phyloP scores from a whole-genome alignment of 2,113 vertebrate species.

The Melanerpes formicivorus region DNA sequence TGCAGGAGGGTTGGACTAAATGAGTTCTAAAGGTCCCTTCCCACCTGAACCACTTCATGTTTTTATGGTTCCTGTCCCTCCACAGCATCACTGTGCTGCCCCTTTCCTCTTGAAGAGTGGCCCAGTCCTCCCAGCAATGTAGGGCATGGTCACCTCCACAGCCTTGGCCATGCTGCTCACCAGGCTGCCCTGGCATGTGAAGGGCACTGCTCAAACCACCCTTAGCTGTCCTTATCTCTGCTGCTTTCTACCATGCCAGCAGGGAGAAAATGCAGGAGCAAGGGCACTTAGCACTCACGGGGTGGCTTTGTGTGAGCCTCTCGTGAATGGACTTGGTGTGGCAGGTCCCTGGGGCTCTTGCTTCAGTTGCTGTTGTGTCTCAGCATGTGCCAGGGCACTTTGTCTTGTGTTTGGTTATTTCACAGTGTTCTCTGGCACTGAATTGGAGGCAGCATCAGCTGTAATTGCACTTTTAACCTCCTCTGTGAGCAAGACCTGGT shows the following conservation, averaged over 20 bases:
- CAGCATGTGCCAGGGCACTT: neutral
- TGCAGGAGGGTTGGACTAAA: too few species aligned
- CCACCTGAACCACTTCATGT: too few species aligned
- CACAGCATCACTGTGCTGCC: neutral
- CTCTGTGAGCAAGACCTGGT: neutral
- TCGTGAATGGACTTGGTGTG: fast-evolving
- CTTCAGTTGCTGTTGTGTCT: neutral
- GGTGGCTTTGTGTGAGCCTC: neutral
- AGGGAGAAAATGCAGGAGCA: neutral
- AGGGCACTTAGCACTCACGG: neutral
- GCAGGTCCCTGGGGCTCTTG: neutral
- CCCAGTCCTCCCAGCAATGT: neutral
- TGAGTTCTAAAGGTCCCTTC: too few species aligned
- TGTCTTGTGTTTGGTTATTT: neutral
- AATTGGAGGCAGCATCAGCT: neutral
- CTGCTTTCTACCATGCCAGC: neutral
- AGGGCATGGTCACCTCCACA: neutral
- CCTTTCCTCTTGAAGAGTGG: fast-evolving
- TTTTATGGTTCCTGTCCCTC: neutral
- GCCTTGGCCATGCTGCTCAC: neutral
- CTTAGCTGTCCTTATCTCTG: neutral
- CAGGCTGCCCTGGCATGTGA: neutral
- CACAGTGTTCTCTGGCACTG: fast-evolving
- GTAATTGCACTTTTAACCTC: neutral
- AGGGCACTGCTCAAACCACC: neutral